phyloP scores from a whole-genome alignment of 2,888 invertebrate species.

The Pseudanteris insignis region DNA sequence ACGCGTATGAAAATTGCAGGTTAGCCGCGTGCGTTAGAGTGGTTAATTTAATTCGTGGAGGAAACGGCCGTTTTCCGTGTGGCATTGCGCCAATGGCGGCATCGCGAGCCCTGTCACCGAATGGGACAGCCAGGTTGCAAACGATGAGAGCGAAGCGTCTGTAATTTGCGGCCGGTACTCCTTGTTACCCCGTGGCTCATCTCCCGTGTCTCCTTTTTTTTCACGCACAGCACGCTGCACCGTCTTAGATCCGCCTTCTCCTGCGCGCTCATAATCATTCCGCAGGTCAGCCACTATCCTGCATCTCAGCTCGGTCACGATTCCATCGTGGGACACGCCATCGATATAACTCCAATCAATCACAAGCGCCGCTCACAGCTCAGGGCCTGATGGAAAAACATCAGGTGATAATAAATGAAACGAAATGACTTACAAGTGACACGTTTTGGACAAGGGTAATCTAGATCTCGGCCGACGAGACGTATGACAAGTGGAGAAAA shows the following conservation, averaged over 20 bases:
- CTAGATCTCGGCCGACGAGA: slow-evolving; percentile 12
- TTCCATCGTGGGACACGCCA: slow-evolving; percentile 31
- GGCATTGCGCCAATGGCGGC: slow-evolving; percentile 37
- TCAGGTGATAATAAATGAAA: slow-evolving; percentile 22
- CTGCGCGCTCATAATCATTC: slow-evolving; percentile 27
- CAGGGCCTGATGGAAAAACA: slow-evolving; percentile 9
- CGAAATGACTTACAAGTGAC: slow-evolving; percentile 16
- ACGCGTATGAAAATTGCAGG: slow-evolving; percentile 35
- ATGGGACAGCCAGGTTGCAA: slow-evolving; percentile 48
- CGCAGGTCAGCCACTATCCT: slow-evolving; percentile 37
- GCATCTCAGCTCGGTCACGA: slow-evolving; percentile 34
- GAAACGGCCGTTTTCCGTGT: slow-evolving; percentile 27
- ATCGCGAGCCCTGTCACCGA: slow-evolving; percentile 56
- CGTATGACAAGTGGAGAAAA: slow-evolving; percentile 26
- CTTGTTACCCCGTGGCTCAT: slow-evolving; percentile 57
- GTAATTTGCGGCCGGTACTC: slow-evolving; percentile 59
- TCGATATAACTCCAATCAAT: slow-evolving; percentile 40
- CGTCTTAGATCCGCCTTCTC: slow-evolving; percentile 35
- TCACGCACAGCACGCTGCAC: slow-evolving; percentile 34
- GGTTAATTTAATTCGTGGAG: slow-evolving; percentile 25
- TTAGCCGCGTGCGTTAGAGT: slow-evolving; percentile 17
- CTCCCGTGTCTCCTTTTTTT: slow-evolving; percentile 33
- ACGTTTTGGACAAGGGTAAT: slow-evolving; percentile 12
- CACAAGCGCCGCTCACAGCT: slow-evolving; percentile 16
- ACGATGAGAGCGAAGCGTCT: slow-evolving; percentile 54